These are phyloP conservation scores for Tenualosa thibaudeaui DNA, from an alignment of 2,797 vertebrate genomes.

Conservation along the genomic window DNA sequence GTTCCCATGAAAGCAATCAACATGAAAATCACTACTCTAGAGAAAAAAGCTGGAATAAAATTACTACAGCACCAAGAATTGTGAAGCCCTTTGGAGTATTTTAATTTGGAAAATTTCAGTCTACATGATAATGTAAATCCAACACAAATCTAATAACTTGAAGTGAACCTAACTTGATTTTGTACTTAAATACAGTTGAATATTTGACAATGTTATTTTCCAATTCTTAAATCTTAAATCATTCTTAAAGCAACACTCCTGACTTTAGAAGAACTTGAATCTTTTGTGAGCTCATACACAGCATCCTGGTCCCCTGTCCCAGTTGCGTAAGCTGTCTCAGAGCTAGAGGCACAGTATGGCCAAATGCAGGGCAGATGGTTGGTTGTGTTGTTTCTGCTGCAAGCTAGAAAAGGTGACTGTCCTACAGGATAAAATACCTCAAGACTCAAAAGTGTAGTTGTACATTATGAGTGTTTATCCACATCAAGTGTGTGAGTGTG, in stretches of 20 bases:
- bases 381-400: not conserved
- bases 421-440: not conserved
- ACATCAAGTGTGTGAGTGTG: not conserved
- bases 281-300: not conserved
- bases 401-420: not conserved
- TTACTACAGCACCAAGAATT: not conserved
- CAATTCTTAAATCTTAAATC: not conserved
- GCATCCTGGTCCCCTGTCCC: not conserved
- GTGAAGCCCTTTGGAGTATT: not conserved
- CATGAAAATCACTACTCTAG: not conserved
- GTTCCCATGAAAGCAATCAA: not conserved
- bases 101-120: not conserved
- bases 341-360: not conserved
- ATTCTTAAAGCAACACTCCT: not conserved
- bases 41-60: not conserved
- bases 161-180: not conserved
- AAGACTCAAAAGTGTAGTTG: not conserved
- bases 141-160: not conserved
- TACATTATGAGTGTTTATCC: not conserved
- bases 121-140: not conserved
- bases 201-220: not conserved
- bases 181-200: not conserved
- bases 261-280: not conserved
- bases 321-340: not conserved
- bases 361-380: not conserved